A percentile compares a stretch with the other conserved stretches of the same genome.
phyloP scores from a whole-genome alignment of 2,113 vertebrate species.

The Plecotus auritus region DNA sequence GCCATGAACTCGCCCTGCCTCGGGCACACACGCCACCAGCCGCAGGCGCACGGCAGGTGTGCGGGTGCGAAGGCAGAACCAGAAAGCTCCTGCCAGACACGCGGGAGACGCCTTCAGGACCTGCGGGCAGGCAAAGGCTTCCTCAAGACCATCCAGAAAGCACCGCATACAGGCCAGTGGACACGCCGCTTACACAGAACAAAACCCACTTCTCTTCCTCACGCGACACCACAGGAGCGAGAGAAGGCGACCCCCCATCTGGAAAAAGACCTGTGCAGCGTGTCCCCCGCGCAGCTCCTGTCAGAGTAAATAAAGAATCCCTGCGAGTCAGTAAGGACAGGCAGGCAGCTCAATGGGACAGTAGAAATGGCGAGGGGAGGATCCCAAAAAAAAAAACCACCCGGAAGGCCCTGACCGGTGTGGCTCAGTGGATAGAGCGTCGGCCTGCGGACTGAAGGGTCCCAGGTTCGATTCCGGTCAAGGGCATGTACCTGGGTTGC shows the following conservation, averaged over 20 bases:
- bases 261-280: too few relatives aligned
- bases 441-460: too few relatives aligned
- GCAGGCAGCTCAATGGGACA: neutral
- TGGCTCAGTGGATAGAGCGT: too few relatives aligned
- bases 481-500: too few relatives aligned
- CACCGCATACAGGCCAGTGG: neutral
- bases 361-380: too few relatives aligned
- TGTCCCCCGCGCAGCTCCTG: too few relatives aligned
- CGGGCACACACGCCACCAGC: neutral
- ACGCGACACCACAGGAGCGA: neutral
- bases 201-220: neutral
- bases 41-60: neutral
- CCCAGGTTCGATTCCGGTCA: too few relatives aligned
- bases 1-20: rapidly evolving
- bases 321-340: neutral
- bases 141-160: neutral
- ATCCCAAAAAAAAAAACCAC: too few relatives aligned
- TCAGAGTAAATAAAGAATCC: neutral
- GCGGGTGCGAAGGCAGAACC: neutral
- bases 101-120: neutral
- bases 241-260: neutral
- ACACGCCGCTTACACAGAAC: rapidly evolving
- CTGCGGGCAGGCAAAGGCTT: neutral
- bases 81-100: neutral
- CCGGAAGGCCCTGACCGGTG: too few relatives aligned